Conservation (phyloP, 2,113 vertebrate species). For the Anolis sagrei region DNA sequence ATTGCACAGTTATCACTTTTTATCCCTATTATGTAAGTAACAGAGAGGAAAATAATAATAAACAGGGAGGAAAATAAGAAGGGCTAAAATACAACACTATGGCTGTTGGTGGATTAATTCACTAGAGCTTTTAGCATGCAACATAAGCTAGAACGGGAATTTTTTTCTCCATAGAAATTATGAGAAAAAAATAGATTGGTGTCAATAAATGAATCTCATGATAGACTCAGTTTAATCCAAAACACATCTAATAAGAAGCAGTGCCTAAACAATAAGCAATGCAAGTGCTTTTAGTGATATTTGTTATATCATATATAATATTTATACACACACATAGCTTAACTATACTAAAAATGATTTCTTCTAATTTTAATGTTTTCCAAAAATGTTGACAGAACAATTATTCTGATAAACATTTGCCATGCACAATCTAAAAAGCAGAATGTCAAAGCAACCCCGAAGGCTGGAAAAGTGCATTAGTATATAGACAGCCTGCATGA, state of each 20-base stretch:
- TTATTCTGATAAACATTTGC: constrained; percentile 65
- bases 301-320: constrained; percentile 54
- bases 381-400: constrained; percentile 59
- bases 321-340: constrained; percentile 43
- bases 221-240: constrained; percentile 62
- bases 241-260: constrained; percentile 58
- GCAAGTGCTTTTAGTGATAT: constrained; percentile 55
- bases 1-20: background rate
- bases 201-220: constrained; percentile 61
- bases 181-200: constrained; percentile 47
- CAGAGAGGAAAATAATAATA: too few relatives aligned
- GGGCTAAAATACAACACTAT: constrained; percentile 18
- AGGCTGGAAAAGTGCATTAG: constrained; percentile 60
- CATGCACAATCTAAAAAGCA: constrained; percentile 75
- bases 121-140: constrained; percentile 57
- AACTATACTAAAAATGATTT: constrained; percentile 65
- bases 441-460: constrained; percentile 65
- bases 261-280: constrained; percentile 59
- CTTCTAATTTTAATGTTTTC: constrained; percentile 51
- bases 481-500: constrained; percentile 68
- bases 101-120: constrained; percentile 55
- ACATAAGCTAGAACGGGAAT: constrained; percentile 50
- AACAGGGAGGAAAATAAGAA: background rate
- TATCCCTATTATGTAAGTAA: constrained; percentile 36
- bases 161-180: constrained; percentile 50